Conservation (phyloP, 92 coral and sea anemone species). For the Heliopora coerulea region DNA sequence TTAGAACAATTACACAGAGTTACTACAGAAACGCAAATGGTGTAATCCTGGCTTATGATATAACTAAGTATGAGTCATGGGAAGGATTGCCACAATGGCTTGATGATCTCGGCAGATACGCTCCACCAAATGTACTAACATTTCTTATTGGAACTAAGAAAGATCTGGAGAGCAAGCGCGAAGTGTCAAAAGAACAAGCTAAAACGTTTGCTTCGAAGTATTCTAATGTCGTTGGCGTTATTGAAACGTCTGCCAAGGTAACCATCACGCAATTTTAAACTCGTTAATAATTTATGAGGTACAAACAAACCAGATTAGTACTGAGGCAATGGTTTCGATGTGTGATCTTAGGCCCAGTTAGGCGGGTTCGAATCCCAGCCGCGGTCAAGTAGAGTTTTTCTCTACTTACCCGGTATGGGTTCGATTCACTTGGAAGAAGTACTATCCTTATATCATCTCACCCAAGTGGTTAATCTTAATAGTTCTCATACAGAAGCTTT, state of each 20-base stretch:
- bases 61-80: conserved; percentile 80
- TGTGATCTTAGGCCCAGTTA: too few species aligned
- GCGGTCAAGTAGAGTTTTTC: too few species aligned
- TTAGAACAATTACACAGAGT: conserved; percentile 93
- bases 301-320: too few species aligned
- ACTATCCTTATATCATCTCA: too few species aligned
- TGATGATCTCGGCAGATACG: conserved; percentile 85
- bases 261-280: background rate
- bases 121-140: conserved; percentile 74
- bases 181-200: conserved; percentile 78
- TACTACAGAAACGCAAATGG: conserved; percentile 93
- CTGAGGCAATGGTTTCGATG: too few species aligned
- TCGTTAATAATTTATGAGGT: too few species aligned
- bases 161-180: conserved; percentile 66
- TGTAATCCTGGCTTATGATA: conserved; percentile 80
- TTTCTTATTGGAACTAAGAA: conserved; percentile 89
- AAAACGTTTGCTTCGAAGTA: conserved; percentile 65
- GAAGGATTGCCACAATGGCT: conserved; percentile 78
- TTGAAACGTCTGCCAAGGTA: conserved; percentile 98
- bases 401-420: too few species aligned
- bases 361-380: too few species aligned
- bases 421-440: too few species aligned
- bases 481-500: too few species aligned
- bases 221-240: conserved; percentile 60
- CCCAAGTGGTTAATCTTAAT: too few species aligned